Percentiles rank a stretch among this genome's conserved stretches.
These are phyloP conservation scores for Druceiella hillmani DNA, from an alignment of 2,888 invertebrate species.

Conservation along the genomic window DNA sequence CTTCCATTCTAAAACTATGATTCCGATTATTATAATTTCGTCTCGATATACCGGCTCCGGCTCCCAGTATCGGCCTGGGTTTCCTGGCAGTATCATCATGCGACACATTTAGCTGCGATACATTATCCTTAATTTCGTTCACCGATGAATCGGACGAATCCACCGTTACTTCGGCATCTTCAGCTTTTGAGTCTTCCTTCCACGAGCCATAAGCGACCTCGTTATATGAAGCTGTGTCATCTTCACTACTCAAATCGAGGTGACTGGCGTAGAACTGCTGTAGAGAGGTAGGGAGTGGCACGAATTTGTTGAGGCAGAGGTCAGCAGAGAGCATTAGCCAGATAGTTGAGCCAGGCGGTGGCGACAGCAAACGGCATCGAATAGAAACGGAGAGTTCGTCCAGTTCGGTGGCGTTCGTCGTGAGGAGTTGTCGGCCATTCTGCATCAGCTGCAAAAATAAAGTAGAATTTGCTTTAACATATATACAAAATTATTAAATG, in stretches of 20 bases:
- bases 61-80: constrained; percentile 41
- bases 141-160: constrained; percentile 8
- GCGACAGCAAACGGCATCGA: constrained; percentile 35
- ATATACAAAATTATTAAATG: too few species aligned
- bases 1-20: background rate
- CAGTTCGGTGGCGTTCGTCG: constrained; percentile 36
- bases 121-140: constrained; percentile 33
- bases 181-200: constrained; percentile 39
- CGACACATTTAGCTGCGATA: constrained; percentile 35
- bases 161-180: constrained; percentile 23
- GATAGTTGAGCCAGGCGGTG: constrained; percentile 39
- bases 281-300: constrained; percentile 40
- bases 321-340: constrained; percentile 44
- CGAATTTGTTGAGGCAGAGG: constrained; percentile 43
- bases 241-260: constrained; percentile 37
- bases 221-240: constrained; percentile 30
- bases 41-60: constrained; percentile 36
- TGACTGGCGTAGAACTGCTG: constrained; percentile 47
- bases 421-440: constrained; percentile 41
- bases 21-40: too few species aligned
- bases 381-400: constrained; percentile 43
- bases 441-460: constrained; percentile 39
- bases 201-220: constrained; percentile 46
- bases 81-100: constrained; percentile 39
- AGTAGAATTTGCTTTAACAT: too few species aligned